phyloP scores from a whole-genome alignment of 1,140 invertebrate species.

The Aphidius gifuensis region DNA sequence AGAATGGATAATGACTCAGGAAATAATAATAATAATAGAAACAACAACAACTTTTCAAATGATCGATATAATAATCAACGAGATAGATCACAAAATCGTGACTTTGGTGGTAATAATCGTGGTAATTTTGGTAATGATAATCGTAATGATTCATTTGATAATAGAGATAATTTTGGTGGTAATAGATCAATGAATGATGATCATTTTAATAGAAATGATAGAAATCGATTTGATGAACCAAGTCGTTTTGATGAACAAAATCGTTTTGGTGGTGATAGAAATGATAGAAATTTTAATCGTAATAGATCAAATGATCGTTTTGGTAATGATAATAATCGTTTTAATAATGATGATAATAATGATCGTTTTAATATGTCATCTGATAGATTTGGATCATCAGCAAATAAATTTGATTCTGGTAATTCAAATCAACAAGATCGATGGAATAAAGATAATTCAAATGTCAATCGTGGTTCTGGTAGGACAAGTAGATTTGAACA shows the following conservation, averaged over 20 bases:
- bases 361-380: conserved; percentile 2
- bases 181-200: conserved; percentile 26
- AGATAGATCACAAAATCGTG: conserved; percentile 18
- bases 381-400: conserved; percentile 24
- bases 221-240: conserved; percentile 21
- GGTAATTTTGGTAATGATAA: conserved; percentile 21
- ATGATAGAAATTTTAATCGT: no score
- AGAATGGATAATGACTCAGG: conserved; percentile 9
- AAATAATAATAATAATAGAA: conserved; percentile 4
- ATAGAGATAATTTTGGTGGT: conserved; percentile 23
- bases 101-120: conserved; percentile 17
- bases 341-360: not conserved
- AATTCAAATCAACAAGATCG: conserved; percentile 29
- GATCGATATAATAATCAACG: conserved; percentile 20
- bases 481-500: conserved; percentile 33
- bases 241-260: no score
- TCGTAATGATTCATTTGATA: conserved; percentile 25
- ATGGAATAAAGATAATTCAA: no score
- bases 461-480: conserved; percentile 21
- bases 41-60: not conserved
- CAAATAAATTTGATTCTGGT: conserved; percentile 34
- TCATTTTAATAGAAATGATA: conserved; percentile 16
- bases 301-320: conserved; percentile 18
- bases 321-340: conserved; percentile 16
- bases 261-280: no score